Base-by-base conservation (phyloP, 2,888 invertebrate species). In the Acheta domesticus region DNA sequence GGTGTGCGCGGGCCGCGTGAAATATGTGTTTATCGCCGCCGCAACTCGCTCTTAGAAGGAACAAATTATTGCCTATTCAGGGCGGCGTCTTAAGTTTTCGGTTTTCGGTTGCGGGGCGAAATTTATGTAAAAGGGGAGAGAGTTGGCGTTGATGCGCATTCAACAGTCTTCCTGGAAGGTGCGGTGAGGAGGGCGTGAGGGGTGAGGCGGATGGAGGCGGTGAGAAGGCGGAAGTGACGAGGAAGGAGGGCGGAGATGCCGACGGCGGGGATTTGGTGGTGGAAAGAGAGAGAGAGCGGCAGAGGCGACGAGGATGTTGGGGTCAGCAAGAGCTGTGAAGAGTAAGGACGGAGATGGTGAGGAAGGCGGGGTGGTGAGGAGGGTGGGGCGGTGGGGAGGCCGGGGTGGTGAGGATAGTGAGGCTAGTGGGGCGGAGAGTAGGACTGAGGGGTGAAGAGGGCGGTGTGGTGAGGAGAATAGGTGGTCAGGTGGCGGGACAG, bases 11-110 rank as follows among this genome's bases (percentile, higher is more conserved):
- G n/a, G 3, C n/a, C 62, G 62, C n/a, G 62, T 62, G 62, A 62
- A 62, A 62, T 62, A 62, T 62, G 62, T 62, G 62, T 62, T 62
- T 62, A 62, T 62, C 62, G 62, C 62, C 62, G 62, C 62, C 62
- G 11, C 62, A 14, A n/a, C n/a, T 62, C 62, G n/a, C n/a, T 62
- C 62, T n/a, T 62, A 19, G 62, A 62, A 62, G 62, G 62, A 62
- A n/a, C 62, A 62, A 62, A 62, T 62, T 62, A 62, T 62, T 62
- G n/a, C 62, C n/a, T 62, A n/a, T 62, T 62, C 16, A 62, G n/a
- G 8, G 62, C 16, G 62, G 62, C 14, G 62, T 14, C 62, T 62
- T n/a, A 62, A 62, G 62, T 62, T 14, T 62, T 62, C 16, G 62
- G 62, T 14, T 36, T 62, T 62, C 16, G 62, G 62, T 62, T 14